phyloP scores from a whole-genome alignment of 2,113 vertebrate species.

The Muntiacus reevesi region DNA sequence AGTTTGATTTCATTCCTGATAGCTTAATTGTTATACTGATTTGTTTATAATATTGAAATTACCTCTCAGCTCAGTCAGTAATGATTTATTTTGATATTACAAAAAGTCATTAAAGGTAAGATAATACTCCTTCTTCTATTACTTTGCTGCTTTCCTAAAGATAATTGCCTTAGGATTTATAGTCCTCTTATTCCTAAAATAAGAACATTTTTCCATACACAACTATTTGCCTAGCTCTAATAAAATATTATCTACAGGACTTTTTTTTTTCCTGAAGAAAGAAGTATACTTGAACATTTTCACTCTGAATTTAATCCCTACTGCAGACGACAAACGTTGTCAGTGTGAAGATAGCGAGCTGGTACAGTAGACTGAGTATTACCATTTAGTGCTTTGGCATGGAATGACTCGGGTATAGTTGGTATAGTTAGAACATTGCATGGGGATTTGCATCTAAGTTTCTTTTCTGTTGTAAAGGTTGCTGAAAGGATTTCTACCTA shows the following conservation, averaged over 20 bases:
- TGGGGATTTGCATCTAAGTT: constrained; percentile 3
- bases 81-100: constrained; percentile 70
- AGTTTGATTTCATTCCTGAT: constrained; percentile 55
- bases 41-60: constrained; percentile 69
- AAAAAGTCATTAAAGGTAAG: constrained; percentile 70
- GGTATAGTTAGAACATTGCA: not conserved
- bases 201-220: constrained; percentile 52
- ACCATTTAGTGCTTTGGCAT: not conserved
- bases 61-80: constrained; percentile 58
- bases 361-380: not conserved
- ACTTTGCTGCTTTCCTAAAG: constrained; percentile 54
- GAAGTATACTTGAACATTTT: constrained; percentile 26
- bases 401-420: not conserved
- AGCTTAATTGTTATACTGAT: constrained; percentile 66
- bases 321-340: not conserved
- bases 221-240: constrained; percentile 51
- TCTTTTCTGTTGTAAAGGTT: not conserved
- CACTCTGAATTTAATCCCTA: constrained; percentile 31
- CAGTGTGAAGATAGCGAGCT: not conserved
- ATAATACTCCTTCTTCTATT: constrained; percentile 63
- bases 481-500: not conserved
- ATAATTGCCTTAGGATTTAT: constrained; percentile 69
- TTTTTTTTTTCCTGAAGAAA: constrained; percentile 5
- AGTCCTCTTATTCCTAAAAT: constrained; percentile 58
- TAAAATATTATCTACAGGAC: constrained; percentile 44